A percentile compares a stretch with the other conserved stretches of the same genome.
Evolutionary conservation across 2,113 vertebrate species (phyloP).

Genomic region (Psophia crepitans): DNA sequence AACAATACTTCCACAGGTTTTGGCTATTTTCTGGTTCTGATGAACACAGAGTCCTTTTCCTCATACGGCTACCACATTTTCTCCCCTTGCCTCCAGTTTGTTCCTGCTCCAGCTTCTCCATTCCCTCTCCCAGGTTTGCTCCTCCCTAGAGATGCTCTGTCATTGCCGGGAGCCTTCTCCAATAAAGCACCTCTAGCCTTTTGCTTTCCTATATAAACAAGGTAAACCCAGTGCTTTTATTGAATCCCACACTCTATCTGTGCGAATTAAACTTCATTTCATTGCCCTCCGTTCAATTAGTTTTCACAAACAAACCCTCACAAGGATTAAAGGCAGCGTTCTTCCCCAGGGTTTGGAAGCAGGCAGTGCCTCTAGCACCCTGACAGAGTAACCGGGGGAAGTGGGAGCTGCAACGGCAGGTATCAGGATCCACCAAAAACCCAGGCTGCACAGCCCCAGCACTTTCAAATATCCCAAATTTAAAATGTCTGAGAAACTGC

Average conservation of each 20-base stretch:
- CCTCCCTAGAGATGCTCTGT: not conserved
- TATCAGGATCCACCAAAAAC: not conserved
- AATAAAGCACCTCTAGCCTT: not conserved
- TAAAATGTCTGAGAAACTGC: slow-evolving; percentile 3
- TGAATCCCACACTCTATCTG: not conserved
- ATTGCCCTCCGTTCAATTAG: not conserved
- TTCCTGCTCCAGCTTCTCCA: not conserved
- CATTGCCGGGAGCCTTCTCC: not conserved
- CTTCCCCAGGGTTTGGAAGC: not conserved
- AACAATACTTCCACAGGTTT: not conserved
- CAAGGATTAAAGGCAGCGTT: not conserved
- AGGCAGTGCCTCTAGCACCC: not conserved
- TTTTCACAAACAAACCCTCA: not conserved
- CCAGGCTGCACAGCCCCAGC: not conserved
- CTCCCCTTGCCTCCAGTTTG: not conserved
- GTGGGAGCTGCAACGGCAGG: not conserved
- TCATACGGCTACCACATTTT: not conserved
- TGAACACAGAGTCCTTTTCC: not conserved
- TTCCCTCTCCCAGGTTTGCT: not conserved
- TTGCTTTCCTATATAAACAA: not conserved
- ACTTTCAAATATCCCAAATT: not conserved
- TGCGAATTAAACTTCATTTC: not conserved
- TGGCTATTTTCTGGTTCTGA: not conserved
- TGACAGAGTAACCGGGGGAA: not conserved
- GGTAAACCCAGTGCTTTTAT: not conserved